These are phyloP conservation scores for Drosophila parvula DNA, from an alignment of 1,140 invertebrate species.

Conservation along the genomic window DNA sequence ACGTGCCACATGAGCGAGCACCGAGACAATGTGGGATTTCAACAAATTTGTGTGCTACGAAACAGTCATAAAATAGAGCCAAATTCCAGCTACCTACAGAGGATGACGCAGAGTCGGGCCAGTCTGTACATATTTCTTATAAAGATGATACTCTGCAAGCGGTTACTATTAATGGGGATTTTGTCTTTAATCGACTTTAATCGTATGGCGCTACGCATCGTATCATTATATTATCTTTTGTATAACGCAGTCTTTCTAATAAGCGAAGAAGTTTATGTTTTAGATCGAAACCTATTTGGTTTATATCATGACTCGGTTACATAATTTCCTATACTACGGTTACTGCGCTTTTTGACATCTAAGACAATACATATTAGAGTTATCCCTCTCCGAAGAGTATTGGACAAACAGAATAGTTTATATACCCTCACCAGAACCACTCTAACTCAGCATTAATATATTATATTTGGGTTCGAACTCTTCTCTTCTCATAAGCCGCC, in stretches of 20 bases:
- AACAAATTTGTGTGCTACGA: conserved; percentile 23
- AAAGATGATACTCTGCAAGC: background rate
- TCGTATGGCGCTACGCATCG: background rate
- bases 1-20: conserved; percentile 31
- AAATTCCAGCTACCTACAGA: conserved; percentile 25
- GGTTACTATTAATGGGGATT: background rate
- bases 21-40: conserved; percentile 56
- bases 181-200: background rate
- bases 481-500: conserved; percentile 45
- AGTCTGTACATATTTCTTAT: background rate
- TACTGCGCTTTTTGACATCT: background rate
- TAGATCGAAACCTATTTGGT: background rate
- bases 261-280: background rate
- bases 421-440: no score
- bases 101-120: background rate
- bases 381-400: no score
- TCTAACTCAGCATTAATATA: conserved; percentile 56
- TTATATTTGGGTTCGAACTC: conserved; percentile 20
- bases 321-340: background rate
- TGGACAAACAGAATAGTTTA: no score
- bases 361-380: no score
- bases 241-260: no score
- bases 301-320: background rate
- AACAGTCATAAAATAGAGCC: conserved; percentile 47
- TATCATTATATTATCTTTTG: background rate